phyloP scores from a whole-genome alignment of 2,888 invertebrate species.

The Troides helena region DNA sequence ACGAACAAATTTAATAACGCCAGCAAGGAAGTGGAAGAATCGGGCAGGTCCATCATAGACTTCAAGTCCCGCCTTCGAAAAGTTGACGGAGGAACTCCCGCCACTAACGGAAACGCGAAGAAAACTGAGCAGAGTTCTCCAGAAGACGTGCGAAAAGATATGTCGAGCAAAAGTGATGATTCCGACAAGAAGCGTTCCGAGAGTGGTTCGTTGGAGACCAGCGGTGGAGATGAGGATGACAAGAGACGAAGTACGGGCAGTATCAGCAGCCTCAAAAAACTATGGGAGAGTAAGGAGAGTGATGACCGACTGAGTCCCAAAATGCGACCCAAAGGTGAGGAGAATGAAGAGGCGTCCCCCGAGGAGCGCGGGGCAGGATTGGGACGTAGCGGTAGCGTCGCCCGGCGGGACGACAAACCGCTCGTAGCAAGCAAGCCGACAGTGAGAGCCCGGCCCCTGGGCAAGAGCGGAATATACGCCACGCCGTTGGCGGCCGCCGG shows the following conservation, averaged over 20 bases:
- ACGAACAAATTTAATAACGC: conserved; percentile 80
- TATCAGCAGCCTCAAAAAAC: conserved; percentile 93
- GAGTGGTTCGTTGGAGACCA: conserved; percentile 54
- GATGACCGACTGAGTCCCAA: conserved; percentile 84
- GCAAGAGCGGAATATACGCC: conserved; percentile 86
- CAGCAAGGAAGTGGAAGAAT: conserved; percentile 75
- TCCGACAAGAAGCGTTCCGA: conserved; percentile 68
- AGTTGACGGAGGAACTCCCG: conserved; percentile 81
- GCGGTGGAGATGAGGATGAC: conserved; percentile 85
- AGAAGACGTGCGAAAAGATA: conserved; percentile 54
- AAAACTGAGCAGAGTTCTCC: conserved; percentile 57
- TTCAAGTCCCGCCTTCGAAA: conserved; percentile 91
- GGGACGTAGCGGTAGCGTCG: conserved; percentile 43
- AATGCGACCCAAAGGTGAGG: conserved; percentile 56
- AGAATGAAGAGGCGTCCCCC: conserved; percentile 54
- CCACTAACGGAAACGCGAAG: conserved; percentile 57
- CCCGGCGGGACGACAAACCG: conserved; percentile 72
- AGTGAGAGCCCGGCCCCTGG: conserved; percentile 81
- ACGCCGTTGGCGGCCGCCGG: conserved; percentile 79
- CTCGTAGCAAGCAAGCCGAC: conserved; percentile 84
- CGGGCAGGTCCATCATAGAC: conserved; percentile 85
- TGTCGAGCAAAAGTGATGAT: conserved; percentile 63
- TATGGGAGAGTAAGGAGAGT: conserved; percentile 92
- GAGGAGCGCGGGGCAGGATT: conserved; percentile 45
- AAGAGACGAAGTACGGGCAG: conserved; percentile 95